Percentiles rank a stretch among this genome's conserved stretches.
phyloP scores from a whole-genome alignment of 2,113 vertebrate genomes.

The Cephalopterus ornatus region DNA sequence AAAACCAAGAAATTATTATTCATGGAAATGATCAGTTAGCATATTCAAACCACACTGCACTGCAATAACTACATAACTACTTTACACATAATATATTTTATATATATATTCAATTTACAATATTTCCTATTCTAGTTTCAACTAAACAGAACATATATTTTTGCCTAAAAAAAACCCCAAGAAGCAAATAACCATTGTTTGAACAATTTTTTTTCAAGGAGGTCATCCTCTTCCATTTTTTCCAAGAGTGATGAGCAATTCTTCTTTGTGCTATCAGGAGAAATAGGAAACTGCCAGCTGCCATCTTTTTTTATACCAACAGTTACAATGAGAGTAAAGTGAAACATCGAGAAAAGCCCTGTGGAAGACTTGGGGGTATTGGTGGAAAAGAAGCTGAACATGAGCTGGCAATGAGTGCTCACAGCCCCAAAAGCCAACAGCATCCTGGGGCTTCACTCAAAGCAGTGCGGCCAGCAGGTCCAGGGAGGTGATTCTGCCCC shows the following conservation, averaged over 20 bases:
- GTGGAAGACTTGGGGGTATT: background rate
- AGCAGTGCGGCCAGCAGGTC: rapidly evolving
- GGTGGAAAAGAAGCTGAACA: background rate
- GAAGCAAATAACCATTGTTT: background rate
- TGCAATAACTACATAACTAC: background rate
- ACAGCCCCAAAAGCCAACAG: background rate
- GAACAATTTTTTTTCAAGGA: background rate
- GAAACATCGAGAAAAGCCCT: background rate
- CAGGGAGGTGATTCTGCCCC: background rate
- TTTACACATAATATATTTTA: too few relatives aligned
- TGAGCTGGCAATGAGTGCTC: rapidly evolving
- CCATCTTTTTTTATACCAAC: background rate
- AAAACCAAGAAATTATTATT: background rate
- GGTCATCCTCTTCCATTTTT: background rate
- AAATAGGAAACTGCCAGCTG: background rate
- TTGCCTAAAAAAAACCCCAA: background rate
- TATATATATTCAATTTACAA: too few relatives aligned
- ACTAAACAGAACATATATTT: background rate
- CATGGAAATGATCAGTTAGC: background rate
- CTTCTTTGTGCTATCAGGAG: background rate
- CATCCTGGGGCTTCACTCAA: background rate
- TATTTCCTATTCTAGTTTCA: background rate
- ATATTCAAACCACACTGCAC: background rate
- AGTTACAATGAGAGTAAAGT: background rate
- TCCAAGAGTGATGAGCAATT: background rate